These are phyloP conservation scores for Leguminivora glycinivorella DNA, from an alignment of 1,140 invertebrate genomes.

Conservation along the genomic window DNA sequence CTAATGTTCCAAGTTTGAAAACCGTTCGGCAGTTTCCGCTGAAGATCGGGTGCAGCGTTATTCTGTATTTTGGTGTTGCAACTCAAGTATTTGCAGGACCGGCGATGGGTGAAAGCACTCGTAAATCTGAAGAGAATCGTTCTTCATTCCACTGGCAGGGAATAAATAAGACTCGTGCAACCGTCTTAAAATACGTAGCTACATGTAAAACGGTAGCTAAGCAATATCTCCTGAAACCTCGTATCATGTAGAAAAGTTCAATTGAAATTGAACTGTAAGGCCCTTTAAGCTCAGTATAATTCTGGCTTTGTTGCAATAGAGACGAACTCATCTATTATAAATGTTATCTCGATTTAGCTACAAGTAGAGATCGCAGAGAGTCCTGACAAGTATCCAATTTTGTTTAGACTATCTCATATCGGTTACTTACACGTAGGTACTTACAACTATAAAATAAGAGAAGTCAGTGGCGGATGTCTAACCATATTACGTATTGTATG, in stretches of 20 bases:
- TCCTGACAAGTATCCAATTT: background rate
- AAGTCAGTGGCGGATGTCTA: no score
- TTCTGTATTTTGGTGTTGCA: constrained; percentile 12
- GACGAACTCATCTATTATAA: background rate
- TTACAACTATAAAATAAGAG: no score
- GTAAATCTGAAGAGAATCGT: constrained; percentile 13
- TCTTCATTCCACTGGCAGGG: background rate
- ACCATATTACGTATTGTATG: no score
- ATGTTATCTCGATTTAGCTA: constrained; percentile 2
- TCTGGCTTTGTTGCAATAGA: background rate
- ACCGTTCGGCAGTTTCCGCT: background rate
- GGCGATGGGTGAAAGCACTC: constrained; percentile 13
- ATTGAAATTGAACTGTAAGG: background rate
- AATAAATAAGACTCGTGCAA: background rate
- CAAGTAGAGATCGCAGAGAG: background rate
- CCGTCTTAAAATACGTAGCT: background rate
- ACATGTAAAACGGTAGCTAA: background rate
- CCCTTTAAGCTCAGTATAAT: background rate
- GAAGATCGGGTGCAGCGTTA: constrained; percentile 13
- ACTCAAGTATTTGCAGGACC: constrained; percentile 10
- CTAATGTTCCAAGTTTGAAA: constrained; percentile 15
- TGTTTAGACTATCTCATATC: background rate
- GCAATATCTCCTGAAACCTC: background rate
- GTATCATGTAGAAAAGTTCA: background rate
- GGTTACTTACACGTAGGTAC: no score